Evolutionary conservation across 2,888 invertebrate species (phyloP).

Genomic region (Sesamia inferens): DNA sequence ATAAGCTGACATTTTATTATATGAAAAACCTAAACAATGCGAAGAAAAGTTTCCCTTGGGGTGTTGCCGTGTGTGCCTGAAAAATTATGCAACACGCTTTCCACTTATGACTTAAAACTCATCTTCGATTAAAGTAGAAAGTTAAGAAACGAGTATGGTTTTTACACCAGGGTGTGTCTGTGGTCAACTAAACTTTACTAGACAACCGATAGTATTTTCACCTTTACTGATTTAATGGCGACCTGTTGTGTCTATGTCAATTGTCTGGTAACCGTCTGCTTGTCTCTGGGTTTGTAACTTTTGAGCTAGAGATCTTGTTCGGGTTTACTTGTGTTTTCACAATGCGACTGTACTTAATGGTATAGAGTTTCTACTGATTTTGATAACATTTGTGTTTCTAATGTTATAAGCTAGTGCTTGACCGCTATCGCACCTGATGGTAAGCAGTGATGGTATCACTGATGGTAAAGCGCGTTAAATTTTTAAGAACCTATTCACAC

Average conservation of each 20-base stretch:
- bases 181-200: constrained; percentile 66
- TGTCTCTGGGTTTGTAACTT: not conserved
- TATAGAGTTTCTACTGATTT: not conserved
- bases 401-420: too few species aligned
- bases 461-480: too few species aligned
- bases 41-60: not conserved
- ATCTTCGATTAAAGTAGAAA: constrained; percentile 75
- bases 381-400: too few species aligned
- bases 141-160: constrained; percentile 73
- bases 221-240: constrained; percentile 64
- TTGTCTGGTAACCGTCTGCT: constrained; percentile 37
- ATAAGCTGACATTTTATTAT: not conserved
- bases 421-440: too few species aligned
- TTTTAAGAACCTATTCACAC: too few species aligned
- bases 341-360: not conserved
- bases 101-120: constrained; percentile 44
- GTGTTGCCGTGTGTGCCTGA: not conserved
- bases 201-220: constrained; percentile 68
- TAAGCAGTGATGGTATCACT: too few species aligned
- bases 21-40: not conserved
- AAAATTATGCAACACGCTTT: constrained; percentile 40
- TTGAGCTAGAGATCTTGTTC: constrained; percentile 5
- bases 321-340: not conserved
- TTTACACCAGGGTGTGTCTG: constrained; percentile 78
- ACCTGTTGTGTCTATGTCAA: constrained; percentile 33